These are phyloP conservation scores for Gambusia affinis DNA, from an alignment of 2,113 vertebrate genomes.

Conservation along the genomic window DNA sequence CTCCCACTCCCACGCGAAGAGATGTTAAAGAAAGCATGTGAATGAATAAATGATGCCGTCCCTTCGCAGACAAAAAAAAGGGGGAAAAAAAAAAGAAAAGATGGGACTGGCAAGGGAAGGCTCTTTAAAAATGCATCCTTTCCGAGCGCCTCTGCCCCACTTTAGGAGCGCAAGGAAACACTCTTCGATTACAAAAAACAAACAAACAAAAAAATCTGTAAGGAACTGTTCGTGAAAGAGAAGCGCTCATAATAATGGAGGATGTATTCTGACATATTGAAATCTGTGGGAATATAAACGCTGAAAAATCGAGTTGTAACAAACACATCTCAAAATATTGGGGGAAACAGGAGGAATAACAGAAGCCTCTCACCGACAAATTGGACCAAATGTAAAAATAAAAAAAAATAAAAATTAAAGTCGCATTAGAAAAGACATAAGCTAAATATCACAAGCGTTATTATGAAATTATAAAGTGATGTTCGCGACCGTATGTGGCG, in stretches of 20 bases:
- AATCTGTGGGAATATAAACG: neutral
- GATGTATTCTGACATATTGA: neutral
- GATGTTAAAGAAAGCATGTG: constrained; percentile 68
- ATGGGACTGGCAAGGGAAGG: constrained; percentile 54
- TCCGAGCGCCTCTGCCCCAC: constrained; percentile 73
- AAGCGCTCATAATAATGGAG: neutral
- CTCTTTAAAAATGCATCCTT: constrained; percentile 77
- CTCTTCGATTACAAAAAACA: constrained; percentile 29
- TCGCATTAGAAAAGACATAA: constrained; percentile 3
- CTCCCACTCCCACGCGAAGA: constrained; percentile 50
- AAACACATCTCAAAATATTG: neutral
- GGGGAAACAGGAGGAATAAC: neutral
- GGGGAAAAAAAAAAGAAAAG: neutral
- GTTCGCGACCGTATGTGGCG: constrained; percentile 28
- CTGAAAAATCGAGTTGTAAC: neutral
- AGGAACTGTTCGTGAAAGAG: constrained; percentile 2
- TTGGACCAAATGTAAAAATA: neutral
- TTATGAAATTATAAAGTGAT: constrained; percentile 26
- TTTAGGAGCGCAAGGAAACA: constrained; percentile 62
- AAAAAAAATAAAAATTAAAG: neutral
- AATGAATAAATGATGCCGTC: constrained; percentile 77
- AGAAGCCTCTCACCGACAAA: too few relatives aligned
- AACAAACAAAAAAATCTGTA: neutral
- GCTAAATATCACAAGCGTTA: neutral
- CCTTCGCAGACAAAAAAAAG: constrained; percentile 8